phyloP scores from a whole-genome alignment of 2,888 invertebrate genomes.

The Eupithecia subumbrata region DNA sequence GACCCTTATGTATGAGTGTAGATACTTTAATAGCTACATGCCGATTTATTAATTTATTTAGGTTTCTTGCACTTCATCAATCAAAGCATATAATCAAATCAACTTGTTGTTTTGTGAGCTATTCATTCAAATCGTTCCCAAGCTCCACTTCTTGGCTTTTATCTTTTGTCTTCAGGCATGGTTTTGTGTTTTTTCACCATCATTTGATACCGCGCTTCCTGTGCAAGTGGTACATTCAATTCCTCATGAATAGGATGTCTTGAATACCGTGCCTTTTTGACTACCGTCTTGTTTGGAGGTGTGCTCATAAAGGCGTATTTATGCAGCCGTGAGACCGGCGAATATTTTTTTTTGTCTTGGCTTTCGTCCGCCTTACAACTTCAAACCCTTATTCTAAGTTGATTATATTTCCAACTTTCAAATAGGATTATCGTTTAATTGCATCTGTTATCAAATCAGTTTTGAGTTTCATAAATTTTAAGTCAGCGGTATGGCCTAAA shows the following conservation, averaged over 20 bases:
- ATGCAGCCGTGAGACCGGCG: constrained; percentile 42
- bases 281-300: constrained; percentile 69
- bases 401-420: not conserved
- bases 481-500: not conserved
- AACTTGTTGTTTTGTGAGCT: constrained; percentile 17
- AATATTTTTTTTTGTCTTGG: constrained; percentile 16
- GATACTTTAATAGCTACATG: too few species aligned
- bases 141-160: constrained; percentile 56
- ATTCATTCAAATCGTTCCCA: constrained; percentile 51
- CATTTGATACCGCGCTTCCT: constrained; percentile 82
- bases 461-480: not conserved
- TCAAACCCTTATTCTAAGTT: not conserved
- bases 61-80: not conserved
- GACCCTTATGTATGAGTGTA: too few species aligned
- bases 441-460: not conserved
- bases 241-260: constrained; percentile 57
- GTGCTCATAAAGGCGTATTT: constrained; percentile 68
- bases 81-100: not conserved
- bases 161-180: constrained; percentile 58
- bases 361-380: not conserved
- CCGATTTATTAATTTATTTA: not conserved
- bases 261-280: constrained; percentile 81
- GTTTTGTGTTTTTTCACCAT: constrained; percentile 60
- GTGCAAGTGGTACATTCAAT: constrained; percentile 71
- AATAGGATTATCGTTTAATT: not conserved